Base-by-base conservation (phyloP, 2,888 invertebrate species). In the Drosophila melanosoma region DNA sequence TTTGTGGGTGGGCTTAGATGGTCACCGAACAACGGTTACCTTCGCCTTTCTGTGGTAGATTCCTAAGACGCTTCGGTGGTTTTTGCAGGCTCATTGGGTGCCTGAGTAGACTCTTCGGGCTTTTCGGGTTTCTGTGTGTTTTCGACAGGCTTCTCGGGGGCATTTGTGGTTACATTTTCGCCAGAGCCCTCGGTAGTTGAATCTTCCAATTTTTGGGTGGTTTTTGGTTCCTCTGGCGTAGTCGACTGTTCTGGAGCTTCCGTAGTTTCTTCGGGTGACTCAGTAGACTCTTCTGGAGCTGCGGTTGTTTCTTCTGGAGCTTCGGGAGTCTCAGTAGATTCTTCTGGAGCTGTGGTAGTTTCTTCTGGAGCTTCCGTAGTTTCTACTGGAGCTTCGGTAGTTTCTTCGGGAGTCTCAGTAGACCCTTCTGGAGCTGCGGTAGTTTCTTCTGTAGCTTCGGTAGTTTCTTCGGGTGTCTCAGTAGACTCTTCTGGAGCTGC, bases 21-120 rank as follows among this genome's bases (percentile, higher is more conserved):
- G 33, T 68, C 7, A 69, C 11, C 6, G 67, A 58, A 23, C 72
- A 75, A 32, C 87, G 26, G 26, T 26, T 87, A 2, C 82, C 87
- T 7, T 65, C 65, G 10, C 57, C 77, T 61, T 42, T 71, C 71
- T 12, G 68, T 60, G 23, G 66, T 60, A 20, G 63, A 23, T 17
- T 36, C 53, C 8, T 64, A 70, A 12, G 63, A 23, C 11, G 20
- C 52, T 10, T 61, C 76, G 20, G 48, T 57, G 10, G 69, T 58
- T 17, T 29, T 45, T 1, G 53, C 54, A 0, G 67, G 49, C 0
- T 67, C 32, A 0, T 32, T 48, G 17, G 77, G 11, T 4, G 29
- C 53, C 0, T 35, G 40, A 10, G 79, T 68, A 1, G 74, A 49
- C 3, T 51, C 77, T 26, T 53, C 51, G 1, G 78, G 66, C 29